Conservation (phyloP, 2,113 vertebrate genomes). For the Lampris megalopsis region DNA sequence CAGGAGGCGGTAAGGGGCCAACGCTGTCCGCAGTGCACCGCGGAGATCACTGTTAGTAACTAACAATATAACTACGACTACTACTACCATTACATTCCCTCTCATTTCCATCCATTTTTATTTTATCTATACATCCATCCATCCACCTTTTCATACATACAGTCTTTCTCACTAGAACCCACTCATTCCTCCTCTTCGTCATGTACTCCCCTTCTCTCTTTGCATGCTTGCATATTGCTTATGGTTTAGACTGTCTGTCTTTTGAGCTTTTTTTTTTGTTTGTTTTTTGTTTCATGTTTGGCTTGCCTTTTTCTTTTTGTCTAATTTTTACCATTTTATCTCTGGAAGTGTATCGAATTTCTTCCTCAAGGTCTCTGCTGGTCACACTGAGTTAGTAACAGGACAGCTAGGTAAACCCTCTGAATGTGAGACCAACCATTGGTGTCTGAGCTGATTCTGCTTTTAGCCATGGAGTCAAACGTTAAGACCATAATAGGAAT, state of each 20-base stretch:
- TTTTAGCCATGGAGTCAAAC: too few relatives aligned
- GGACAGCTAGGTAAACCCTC: too few relatives aligned
- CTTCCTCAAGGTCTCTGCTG: too few relatives aligned
- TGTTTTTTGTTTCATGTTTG: background rate
- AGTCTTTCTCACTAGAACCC: too few relatives aligned
- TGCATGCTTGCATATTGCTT: background rate
- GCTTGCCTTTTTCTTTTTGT: background rate
- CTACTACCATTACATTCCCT: constrained; percentile 74
- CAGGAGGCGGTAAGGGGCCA: constrained; percentile 99
- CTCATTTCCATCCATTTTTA: constrained; percentile 52
- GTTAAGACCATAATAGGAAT: too few relatives aligned
- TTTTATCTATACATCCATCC: constrained; percentile 30
- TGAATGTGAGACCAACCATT: too few relatives aligned
- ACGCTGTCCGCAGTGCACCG: constrained; percentile 99
- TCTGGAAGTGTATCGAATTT: background rate
- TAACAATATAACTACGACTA: constrained; percentile 91
- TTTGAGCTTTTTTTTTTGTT: background rate
- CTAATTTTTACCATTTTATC: fast-evolving
- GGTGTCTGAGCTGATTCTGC: too few relatives aligned
- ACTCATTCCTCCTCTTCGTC: background rate
- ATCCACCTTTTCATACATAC: background rate
- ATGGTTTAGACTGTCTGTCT: too few relatives aligned
- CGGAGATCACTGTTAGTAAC: constrained; percentile 99
- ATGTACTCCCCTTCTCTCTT: background rate
- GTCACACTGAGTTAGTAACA: too few relatives aligned